phyloP scores from a whole-genome alignment of 1,140 invertebrate genomes.

The Lepidotrigona ventralis region DNA sequence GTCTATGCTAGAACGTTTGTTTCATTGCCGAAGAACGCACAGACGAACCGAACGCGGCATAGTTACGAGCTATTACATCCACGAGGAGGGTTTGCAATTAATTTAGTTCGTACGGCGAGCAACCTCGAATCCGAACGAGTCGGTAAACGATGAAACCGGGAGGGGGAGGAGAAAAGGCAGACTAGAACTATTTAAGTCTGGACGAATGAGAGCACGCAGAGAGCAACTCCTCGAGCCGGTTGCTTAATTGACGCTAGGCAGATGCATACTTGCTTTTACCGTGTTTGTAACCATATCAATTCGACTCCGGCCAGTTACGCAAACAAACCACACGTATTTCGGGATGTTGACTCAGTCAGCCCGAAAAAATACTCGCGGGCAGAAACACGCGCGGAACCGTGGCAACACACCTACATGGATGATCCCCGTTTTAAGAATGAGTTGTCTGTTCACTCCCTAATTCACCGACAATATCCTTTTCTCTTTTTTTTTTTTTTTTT shows the following conservation, averaged over 20 bases:
- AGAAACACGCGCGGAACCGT: conserved; percentile 40
- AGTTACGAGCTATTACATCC: conserved; percentile 10
- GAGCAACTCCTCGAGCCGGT: conserved; percentile 39
- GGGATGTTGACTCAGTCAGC: conserved; percentile 66
- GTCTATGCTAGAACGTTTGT: not conserved
- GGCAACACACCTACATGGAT: conserved; percentile 20
- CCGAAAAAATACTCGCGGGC: conserved; percentile 50
- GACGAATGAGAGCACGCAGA: conserved; percentile 6
- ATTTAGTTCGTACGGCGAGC: conserved; percentile 15
- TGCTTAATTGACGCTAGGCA: conserved; percentile 68
- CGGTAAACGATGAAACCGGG: conserved; percentile 1
- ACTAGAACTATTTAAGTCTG: conserved; percentile 56
- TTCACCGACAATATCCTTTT: conserved; percentile 9
- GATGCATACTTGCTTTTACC: conserved; percentile 63
- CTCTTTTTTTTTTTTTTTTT: not conserved
- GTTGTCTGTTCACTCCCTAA: not conserved
- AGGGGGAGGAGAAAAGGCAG: conserved; percentile 1
- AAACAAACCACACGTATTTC: conserved; percentile 67
- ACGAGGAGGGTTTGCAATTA: conserved; percentile 18
- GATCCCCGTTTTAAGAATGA: conserved; percentile 7
- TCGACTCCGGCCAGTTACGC: conserved; percentile 57
- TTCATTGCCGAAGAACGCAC: not conserved
- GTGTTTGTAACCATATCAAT: conserved; percentile 66
- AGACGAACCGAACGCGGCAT: not conserved
- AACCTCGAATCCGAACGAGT: not conserved